Base-by-base conservation (phyloP, 2,888 invertebrate genomes). In the Lasioglossum malachurum region DNA sequence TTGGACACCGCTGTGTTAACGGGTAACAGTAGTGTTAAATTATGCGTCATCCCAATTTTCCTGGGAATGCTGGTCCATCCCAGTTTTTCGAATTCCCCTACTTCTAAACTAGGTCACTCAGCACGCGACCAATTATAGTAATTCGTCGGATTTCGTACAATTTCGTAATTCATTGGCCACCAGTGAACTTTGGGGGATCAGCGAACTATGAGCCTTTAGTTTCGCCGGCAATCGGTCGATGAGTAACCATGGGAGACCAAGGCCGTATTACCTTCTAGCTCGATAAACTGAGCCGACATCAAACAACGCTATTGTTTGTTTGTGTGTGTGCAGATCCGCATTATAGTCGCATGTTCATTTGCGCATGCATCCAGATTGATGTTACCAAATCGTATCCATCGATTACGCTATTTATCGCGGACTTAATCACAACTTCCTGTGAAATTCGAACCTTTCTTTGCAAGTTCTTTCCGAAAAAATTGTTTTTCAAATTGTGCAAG, bases 181-280 rank as follows among this genome's bases (percentile, higher is more conserved):
- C 16, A 60, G 60, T 35, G 77, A 83, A 85, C 74, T 86, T 86
- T 57, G n/a, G 77, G 74, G 82, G 89, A 91, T 91, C 89, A 88
- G 82, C 73, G 86, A 86, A 84, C 82, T 80, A 80, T 46, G 74
- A 83, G 74, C 74, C 79, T 83, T 76, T 72, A 74, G 80, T 78
- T 80, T 79, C 82, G 83, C 41, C 77, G 83, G 84, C 88, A 92
- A 93, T 93, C 92, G 93, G 91, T 93, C 93, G 93, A 93, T 93
- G 93, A 93, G 92, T 93, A 93, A 93, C 93, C 91, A 93, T 87
- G 92, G 92, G 92, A 93, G 69, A 93, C 93, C 93, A 94, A 93
- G 94, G 93, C 90, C 93, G 76, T 86, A 35, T 64, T 64, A 78
- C 82, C 83, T 83, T 90, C 86, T 87, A 91, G 92, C 88, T 93